Percentiles rank a stretch among this genome's conserved stretches.
phyloP scores from a whole-genome alignment of 35 echinoderm and acorn worm genomes.

The Chiridota heheva region DNA sequence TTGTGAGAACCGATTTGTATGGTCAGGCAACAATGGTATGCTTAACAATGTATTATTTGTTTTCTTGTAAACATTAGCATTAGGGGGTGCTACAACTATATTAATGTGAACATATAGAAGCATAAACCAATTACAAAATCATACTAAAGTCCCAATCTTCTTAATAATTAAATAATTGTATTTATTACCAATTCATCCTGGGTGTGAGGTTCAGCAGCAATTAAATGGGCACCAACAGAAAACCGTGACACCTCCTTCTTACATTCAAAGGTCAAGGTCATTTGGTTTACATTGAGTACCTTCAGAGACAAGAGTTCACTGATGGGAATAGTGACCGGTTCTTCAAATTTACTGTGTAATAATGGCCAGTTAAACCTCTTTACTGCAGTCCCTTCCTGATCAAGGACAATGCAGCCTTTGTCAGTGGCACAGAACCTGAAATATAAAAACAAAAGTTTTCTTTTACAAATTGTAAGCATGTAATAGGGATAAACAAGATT shows the following conservation, averaged over 20 bases:
- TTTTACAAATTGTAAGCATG: no score
- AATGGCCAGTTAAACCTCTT: conserved; percentile 77
- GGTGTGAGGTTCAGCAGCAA: conserved; percentile 68
- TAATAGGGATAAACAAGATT: no score
- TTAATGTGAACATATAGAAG: no score
- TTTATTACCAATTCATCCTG: conserved; percentile 92
- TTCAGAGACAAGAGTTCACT: conserved; percentile 69
- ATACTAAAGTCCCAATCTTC: no score
- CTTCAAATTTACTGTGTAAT: conserved; percentile 66
- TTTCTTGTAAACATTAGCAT: no score
- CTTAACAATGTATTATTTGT: no score
- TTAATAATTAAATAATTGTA: no score
- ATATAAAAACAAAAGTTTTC: no score
- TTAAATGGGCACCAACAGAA: conserved; percentile 71
- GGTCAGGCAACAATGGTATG: no score
- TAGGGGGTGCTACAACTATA: no score
- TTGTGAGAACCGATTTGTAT: no score
- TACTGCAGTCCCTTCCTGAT: conserved; percentile 57
- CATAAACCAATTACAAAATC: no score
- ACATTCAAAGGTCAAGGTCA: conserved; percentile 62
- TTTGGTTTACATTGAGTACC: conserved; percentile 70
- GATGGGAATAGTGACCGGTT: conserved; percentile 53
- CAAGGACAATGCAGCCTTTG: conserved; percentile 71
- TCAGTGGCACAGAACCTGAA: conserved; percentile 81
- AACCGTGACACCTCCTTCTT: conserved; percentile 81